These are phyloP conservation scores for Teinopalpus imperialis DNA, from an alignment of 2,888 invertebrate species.

Conservation along the genomic window DNA sequence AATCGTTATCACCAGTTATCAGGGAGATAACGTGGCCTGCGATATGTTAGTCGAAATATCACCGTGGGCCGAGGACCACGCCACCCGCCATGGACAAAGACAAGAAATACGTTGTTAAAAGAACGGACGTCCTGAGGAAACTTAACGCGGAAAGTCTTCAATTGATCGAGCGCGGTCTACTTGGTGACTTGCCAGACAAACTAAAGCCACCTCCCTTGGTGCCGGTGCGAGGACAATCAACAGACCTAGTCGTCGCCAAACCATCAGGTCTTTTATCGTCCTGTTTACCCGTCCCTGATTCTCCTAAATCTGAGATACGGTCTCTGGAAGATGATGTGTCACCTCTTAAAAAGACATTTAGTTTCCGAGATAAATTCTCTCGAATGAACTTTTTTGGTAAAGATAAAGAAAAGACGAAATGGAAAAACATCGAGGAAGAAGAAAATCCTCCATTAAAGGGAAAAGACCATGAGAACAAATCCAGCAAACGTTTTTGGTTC, in stretches of 20 bases:
- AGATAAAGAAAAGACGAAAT: conserved; percentile 51
- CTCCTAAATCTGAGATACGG: conserved; percentile 46
- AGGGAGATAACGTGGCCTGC: conserved; percentile 47
- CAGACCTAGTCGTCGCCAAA: conserved; percentile 67
- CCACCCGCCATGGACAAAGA: conserved; percentile 61
- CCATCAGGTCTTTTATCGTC: conserved; percentile 65
- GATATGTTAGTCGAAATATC: conserved; percentile 61
- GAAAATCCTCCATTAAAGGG: conserved; percentile 14
- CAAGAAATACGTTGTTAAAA: conserved; percentile 52
- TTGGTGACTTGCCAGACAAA: conserved; percentile 66
- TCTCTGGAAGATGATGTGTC: conserved; percentile 57
- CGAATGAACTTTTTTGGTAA: conserved; percentile 62
- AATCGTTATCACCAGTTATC: conserved; percentile 63
- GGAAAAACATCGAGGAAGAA: conserved; percentile 45
- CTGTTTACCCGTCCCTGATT: conserved; percentile 59
- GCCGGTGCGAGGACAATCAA: conserved; percentile 56
- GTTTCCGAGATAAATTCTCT: conserved; percentile 68
- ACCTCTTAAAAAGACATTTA: conserved; percentile 67
- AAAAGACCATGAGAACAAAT: conserved; percentile 54
- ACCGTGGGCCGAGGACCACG: conserved; percentile 61
- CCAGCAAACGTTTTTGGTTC: conserved; percentile 68
- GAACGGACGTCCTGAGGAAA: conserved; percentile 64
- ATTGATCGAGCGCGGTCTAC: conserved; percentile 67
- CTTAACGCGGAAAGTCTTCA: conserved; percentile 63
- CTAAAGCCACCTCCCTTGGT: conserved; percentile 54